These are phyloP conservation scores for Bambusicola thoracicus DNA, from an alignment of 2,113 vertebrate species.

Conservation along the genomic window DNA sequence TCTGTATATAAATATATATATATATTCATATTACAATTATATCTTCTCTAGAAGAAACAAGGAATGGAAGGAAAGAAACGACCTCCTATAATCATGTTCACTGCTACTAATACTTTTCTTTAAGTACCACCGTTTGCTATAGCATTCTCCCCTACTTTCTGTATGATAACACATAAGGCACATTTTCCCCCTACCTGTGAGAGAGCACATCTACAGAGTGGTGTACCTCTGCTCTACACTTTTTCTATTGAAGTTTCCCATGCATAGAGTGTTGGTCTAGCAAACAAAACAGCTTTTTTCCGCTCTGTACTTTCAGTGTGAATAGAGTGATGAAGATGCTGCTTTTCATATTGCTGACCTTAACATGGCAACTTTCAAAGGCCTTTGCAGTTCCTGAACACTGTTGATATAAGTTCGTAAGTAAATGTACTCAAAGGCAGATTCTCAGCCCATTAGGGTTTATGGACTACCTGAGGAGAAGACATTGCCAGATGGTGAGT, in stretches of 20 bases:
- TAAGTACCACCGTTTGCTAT: background rate
- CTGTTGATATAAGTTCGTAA: background rate
- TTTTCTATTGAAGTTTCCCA: background rate
- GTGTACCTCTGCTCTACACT: background rate
- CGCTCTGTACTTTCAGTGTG: background rate
- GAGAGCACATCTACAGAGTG: background rate
- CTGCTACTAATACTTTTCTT: background rate
- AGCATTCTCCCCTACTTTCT: background rate
- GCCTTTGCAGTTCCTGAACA: rapidly evolving
- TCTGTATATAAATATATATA: no score
- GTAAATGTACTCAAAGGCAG: background rate
- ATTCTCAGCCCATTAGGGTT: background rate
- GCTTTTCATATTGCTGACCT: background rate
- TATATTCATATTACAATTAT: background rate
- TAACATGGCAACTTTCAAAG: background rate
- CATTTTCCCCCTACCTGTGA: background rate
- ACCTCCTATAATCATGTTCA: background rate
- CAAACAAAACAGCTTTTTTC: slow-evolving; percentile 1
- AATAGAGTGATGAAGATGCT: background rate
- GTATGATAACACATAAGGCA: background rate
- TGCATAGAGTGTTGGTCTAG: background rate
- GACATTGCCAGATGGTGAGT: background rate
- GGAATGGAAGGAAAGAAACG: background rate
- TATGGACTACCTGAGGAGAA: background rate
- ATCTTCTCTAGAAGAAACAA: background rate